A percentile compares a stretch with the other conserved stretches of the same genome.
Evolutionary conservation across 2,888 invertebrate species (phyloP).

Genomic region (Ypsolopha scabrella): DNA sequence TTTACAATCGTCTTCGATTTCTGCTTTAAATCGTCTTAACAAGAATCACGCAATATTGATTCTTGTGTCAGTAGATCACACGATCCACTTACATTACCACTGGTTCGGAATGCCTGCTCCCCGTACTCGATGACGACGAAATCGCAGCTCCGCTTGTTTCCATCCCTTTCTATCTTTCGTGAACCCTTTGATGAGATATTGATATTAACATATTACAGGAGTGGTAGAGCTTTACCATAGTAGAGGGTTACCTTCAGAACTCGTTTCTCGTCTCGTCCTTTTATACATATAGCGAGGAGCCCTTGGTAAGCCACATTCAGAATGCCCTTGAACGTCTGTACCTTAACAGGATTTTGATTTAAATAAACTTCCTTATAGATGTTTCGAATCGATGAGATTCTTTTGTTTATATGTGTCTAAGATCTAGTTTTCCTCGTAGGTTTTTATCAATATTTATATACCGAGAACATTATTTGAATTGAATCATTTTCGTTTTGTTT

Average conservation of each 20-base stretch:
- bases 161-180: not conserved
- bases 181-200: not conserved
- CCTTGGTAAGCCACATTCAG: not conserved
- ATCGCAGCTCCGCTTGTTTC: not conserved
- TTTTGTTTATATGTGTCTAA: too few species aligned
- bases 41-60: too few species aligned
- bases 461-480: too few species aligned
- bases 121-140: not conserved
- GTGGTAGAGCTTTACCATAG: not conserved
- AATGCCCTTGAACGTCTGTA: not conserved
- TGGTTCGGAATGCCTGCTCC: too few species aligned
- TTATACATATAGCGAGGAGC: not conserved
- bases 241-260: conserved; percentile 4
- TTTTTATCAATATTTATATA: too few species aligned
- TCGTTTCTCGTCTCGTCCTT: conserved; percentile 4
- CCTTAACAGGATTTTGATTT: too few species aligned
- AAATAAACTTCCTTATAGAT: too few species aligned
- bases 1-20: not conserved
- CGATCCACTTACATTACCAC: too few species aligned
- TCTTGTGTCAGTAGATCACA: too few species aligned
- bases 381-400: too few species aligned
- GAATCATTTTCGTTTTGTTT: too few species aligned
- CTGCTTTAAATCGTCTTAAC: not conserved
- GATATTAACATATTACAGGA: conserved; percentile 1
- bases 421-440: too few species aligned